Base-by-base conservation (phyloP, 2,888 invertebrate genomes). In the Orchesellides sinensis region DNA sequence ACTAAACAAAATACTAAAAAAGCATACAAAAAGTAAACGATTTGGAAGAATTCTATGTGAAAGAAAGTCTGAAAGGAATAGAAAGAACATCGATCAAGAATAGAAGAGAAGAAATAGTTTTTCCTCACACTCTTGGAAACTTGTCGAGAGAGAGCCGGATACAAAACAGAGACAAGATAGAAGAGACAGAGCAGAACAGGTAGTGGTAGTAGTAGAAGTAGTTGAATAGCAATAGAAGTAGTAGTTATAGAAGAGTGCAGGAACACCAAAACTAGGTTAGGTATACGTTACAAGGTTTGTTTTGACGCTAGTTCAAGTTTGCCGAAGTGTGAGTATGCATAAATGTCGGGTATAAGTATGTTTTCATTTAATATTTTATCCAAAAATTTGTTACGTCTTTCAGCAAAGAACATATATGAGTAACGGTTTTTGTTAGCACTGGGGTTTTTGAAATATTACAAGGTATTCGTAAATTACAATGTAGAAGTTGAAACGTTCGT, bases 81-180 rank as follows among this genome's bases (percentile, higher is more conserved):
- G 5, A n/a, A 17, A 3, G 21, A 49, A 19, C 6, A 72, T 72
- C 70, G 70, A 72, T 72, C 40, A 59, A 72, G 19, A 45, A 61
- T 54, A 47, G 19, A 14, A 69, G 12, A 49, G 49, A 8, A 49
- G 2, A 72, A 21, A 54, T n/a, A 14, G 0, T 35, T 72, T 73
- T 49, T 74, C 49, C 74, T 74, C 74, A 74, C 74, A 54, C 65
- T n/a, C n/a, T 74, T 74, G 74, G 65, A 65, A 65, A 74, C 65
- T 65, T 74, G 74, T 74, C 52, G 74, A 72, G 29, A 72, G 56
- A 74, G 19, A 63, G 27, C 65, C 65, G 74, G 74, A 65, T 35
- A 65, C 35, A 65, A 32, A 21, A 21, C 45, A 29, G 47, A 29
- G 52, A 59, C 40, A 32, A 65, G 19, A 19, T 10, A 47, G 47